Evolutionary conservation across 1,140 invertebrate species (phyloP).

Genomic region (Drosophila biarmipes): DNA sequence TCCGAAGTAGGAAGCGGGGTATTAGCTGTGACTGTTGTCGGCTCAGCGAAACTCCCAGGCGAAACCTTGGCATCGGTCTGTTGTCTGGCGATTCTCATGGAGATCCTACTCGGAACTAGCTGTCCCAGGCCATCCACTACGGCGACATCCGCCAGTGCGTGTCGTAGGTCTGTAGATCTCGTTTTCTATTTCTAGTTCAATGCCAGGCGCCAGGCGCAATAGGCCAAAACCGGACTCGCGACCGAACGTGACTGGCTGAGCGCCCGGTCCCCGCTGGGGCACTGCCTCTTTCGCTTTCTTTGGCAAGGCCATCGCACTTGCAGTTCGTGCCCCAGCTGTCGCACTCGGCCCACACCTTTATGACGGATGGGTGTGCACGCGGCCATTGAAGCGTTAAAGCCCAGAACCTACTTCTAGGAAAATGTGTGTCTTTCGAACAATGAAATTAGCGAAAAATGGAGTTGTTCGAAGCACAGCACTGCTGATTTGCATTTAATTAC

Average conservation of each 20-base stretch:
- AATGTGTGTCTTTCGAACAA: slow-evolving; percentile 33
- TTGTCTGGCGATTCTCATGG: slow-evolving; percentile 16
- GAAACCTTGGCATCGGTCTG: slow-evolving; percentile 23
- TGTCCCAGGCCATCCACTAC: slow-evolving; percentile 24
- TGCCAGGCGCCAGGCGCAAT: slow-evolving; percentile 35
- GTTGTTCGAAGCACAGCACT: slow-evolving; percentile 18
- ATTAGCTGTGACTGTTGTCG: slow-evolving; percentile 20
- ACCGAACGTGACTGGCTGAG: slow-evolving; percentile 41
- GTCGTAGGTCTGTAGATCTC: slow-evolving; percentile 11
- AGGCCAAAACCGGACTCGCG: slow-evolving; percentile 32
- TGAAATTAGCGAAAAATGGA: slow-evolving; percentile 19
- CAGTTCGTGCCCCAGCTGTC: slow-evolving; percentile 5
- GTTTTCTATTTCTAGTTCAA: slow-evolving; percentile 44
- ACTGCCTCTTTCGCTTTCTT: slow-evolving; percentile 46
- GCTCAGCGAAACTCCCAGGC: slow-evolving; percentile 14
- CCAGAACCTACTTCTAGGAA: slow-evolving; percentile 12
- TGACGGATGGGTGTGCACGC: background rate
- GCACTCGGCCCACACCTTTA: background rate
- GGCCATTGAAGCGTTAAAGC: slow-evolving; percentile 47
- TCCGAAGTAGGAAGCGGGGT: slow-evolving; percentile 23
- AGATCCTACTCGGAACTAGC: background rate
- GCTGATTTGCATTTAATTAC: slow-evolving; percentile 66
- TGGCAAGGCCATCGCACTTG: slow-evolving; percentile 7
- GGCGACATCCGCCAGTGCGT: slow-evolving; percentile 37
- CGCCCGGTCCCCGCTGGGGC: too few species aligned